Evolutionary conservation across 2,797 vertebrate species (phyloP), one percentile per base, ranked within the genome.

Genomic region (Rhadinocentrus ornatus): DNA sequence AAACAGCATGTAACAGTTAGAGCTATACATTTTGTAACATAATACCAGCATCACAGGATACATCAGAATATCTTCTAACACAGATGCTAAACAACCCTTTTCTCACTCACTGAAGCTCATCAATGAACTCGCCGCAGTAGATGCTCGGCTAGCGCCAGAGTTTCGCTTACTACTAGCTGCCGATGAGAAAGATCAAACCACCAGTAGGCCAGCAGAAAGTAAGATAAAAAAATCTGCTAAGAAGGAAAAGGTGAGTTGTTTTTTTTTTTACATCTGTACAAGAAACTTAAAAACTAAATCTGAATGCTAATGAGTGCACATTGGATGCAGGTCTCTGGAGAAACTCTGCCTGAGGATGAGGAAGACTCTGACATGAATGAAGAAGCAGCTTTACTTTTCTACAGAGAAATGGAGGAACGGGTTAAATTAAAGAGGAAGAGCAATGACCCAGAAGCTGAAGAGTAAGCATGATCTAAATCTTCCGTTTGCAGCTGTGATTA

Each of bases 361-460:
- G 88, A 82, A 3, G 74, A 35, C 0, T 90, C 86, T 0, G 91
- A 93, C 24, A 75, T 94, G 69, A 95, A 96, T 12, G 95, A 97
- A 69, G 94, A 96, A 68, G 94, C 93, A 0, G 96, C 95, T 0
- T 78, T 97, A 6, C 90, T 87, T 18, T 95, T 95, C 84, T 96
- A 96, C 62, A 94, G 70, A 80, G 90, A 94, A 44, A 86, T 94
- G 67, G 96, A 97, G 78, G 83, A 94, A 67, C 94, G 83, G 69
- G 37, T 95, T 80, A 95, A 93, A 27, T 77, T 93, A 27, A 99
- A 99, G 91, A 95, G 95, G 69, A 97, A 95, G 90, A 88, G 41
- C 50, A 74, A 48, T 0, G 8, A 67, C 8, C 66, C 71, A 34
- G 71, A 90, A 54, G 85, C 88, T 0, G 56, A 81, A 15, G 84